A percentile compares a stretch with the other conserved stretches of the same genome.
Evolutionary conservation across 2,113 vertebrate genomes (phyloP).

Genomic region (Pholis gunnellus): DNA sequence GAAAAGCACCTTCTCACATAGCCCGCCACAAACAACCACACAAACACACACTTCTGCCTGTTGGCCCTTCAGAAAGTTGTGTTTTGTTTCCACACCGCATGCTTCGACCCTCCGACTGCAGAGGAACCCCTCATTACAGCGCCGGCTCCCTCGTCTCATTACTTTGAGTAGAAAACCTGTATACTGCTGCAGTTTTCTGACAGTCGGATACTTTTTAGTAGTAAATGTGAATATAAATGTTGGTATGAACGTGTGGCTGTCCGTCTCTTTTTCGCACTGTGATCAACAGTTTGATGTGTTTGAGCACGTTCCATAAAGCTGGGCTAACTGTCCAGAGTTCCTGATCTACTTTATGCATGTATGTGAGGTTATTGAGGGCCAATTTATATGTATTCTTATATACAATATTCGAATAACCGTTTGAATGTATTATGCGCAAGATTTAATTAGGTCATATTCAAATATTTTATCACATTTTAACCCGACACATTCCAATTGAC

Average conservation of each 20-base stretch:
- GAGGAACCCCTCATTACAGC: conserved; percentile 36
- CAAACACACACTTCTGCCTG: not conserved
- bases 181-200: conserved; percentile 13
- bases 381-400: too few relatives aligned
- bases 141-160: conserved; percentile 21
- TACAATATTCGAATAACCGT: too few relatives aligned
- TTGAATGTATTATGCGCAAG: too few relatives aligned
- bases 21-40: not conserved
- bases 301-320: too few relatives aligned
- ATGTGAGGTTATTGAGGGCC: too few relatives aligned
- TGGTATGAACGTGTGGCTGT: not conserved
- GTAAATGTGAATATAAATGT: not conserved
- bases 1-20: not conserved
- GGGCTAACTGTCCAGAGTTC: too few relatives aligned
- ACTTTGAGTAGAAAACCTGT: conserved; percentile 7
- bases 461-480: too few relatives aligned
- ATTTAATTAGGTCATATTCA: too few relatives aligned
- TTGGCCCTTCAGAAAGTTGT: conserved; percentile 7
- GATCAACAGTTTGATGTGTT: not conserved
- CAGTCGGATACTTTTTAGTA: not conserved
- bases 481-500: too few relatives aligned
- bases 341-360: too few relatives aligned
- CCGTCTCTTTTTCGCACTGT: not conserved
- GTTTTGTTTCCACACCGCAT: not conserved
- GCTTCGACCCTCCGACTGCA: not conserved